Conservation (phyloP, 2,888 invertebrate species). For the Eledona agricola region DNA sequence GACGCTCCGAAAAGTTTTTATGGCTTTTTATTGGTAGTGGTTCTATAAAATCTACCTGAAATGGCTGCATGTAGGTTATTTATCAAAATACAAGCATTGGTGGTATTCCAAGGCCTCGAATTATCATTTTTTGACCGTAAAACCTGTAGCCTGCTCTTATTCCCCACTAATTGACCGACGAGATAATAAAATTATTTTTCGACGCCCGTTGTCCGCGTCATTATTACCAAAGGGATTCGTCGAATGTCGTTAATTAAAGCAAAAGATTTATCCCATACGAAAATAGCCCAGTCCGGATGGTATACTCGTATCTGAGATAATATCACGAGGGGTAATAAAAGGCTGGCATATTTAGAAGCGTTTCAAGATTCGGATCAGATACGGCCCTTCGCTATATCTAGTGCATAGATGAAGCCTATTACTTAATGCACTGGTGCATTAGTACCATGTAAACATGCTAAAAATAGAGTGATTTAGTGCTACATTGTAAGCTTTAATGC, state of each 20-base stretch:
- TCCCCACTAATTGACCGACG: slow-evolving; percentile 52
- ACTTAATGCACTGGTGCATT: slow-evolving; percentile 53
- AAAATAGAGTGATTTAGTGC: slow-evolving; percentile 48
- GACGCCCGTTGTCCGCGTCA: slow-evolving; percentile 39
- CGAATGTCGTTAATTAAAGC: slow-evolving; percentile 58
- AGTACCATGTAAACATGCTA: slow-evolving; percentile 50
- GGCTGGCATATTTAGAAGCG: slow-evolving; percentile 60
- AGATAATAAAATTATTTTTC: slow-evolving; percentile 47
- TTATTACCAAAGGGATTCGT: slow-evolving; percentile 31
- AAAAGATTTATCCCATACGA: slow-evolving; percentile 61
- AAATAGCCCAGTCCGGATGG: slow-evolving; percentile 61
- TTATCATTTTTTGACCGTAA: slow-evolving; percentile 55
- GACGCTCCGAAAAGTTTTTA: slow-evolving; percentile 38
- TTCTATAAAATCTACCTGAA: slow-evolving; percentile 54
- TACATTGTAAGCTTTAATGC: slow-evolving; percentile 30
- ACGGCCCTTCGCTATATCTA: slow-evolving; percentile 47
- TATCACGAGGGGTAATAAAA: slow-evolving; percentile 60
- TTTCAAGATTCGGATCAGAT: slow-evolving; percentile 51
- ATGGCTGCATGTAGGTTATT: slow-evolving; percentile 53
- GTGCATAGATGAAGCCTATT: slow-evolving; percentile 55
- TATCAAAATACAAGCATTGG: slow-evolving; percentile 54
- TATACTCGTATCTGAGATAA: slow-evolving; percentile 59
- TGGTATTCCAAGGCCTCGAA: slow-evolving; percentile 54
- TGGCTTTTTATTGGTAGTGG: slow-evolving; percentile 49
- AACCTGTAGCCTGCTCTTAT: slow-evolving; percentile 48